Base-by-base conservation (phyloP, 2,113 vertebrate genomes). In the Malurus cyaneus region DNA sequence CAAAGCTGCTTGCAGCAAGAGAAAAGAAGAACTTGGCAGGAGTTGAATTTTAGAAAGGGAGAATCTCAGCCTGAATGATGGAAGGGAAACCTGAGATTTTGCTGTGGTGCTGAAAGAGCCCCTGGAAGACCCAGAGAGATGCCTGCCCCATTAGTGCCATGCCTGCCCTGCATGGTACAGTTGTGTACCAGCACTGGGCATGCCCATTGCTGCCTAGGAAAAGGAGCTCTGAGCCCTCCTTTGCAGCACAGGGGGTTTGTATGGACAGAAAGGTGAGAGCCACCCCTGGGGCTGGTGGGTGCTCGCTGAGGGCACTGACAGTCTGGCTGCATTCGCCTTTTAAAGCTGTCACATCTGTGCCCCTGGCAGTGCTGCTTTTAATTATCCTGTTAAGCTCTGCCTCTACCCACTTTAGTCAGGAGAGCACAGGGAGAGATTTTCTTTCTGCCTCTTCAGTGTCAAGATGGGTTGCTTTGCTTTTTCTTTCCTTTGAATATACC, bases 341-440 rank as follows among this genome's bases (percentile, higher is more conserved):
- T 81, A 86, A 88, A 86, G 56, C 31, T 46, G 66, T 83, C 71
- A 46, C 73, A 57, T 65, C 71, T 90, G 60, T 77, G 80, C 47
- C 57, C 64, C 46, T 78, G 6, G 52, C 49, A 81, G 69, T 78
- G 36, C 9, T 20, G 46, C 39, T 92, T 87, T 93, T 89, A 95
- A 93, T 95, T 92, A 94, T 56, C 70, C 44, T 62, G 10, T 86
- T 86, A 83, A 93, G 46, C 42, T 86, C 72, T 90, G 13, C 15
- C 26, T 80, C 56, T 88, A 77, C 21, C 24, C 17, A 41, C 56
- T 86, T 88, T 64, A 88, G 71, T 50, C 21, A 71, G 52, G 32
- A 93, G 36, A 88, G 52, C 52, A 83, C 67, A 86, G 82, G 41
- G 29, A 52, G 56, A 62, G 50, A 62, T 94, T 88, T 89, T 80